Conservation (phyloP, 1,140 invertebrate species). For the Meteorus sp. region DNA sequence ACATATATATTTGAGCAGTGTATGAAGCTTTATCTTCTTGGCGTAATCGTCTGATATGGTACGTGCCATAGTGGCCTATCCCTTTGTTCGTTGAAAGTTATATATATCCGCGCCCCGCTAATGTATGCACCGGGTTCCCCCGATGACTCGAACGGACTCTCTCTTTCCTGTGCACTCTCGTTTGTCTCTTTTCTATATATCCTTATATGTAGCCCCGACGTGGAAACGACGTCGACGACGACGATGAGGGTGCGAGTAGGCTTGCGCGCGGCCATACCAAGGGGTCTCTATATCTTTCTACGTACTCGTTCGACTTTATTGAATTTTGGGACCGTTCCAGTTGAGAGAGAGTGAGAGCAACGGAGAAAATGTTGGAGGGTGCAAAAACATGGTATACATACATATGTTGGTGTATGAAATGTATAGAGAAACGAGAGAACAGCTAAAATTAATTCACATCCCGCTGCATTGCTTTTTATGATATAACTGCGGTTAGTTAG, state of each 20-base stretch:
- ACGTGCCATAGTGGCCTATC: conserved; percentile 24
- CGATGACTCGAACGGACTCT: conserved; percentile 40
- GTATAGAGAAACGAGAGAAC: conserved; percentile 33
- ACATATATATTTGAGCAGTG: neutral
- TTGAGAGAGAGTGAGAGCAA: conserved; percentile 36
- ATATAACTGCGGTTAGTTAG: conserved; percentile 61
- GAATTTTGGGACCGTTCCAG: conserved; percentile 57
- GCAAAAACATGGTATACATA: conserved; percentile 13
- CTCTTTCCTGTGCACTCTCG: no score
- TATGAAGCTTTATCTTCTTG: conserved; percentile 23
- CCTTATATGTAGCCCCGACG: no score
- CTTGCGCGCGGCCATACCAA: conserved; percentile 38
- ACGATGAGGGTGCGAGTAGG: conserved; percentile 10
- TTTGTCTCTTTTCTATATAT: no score
- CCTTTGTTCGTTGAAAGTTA: conserved; percentile 47
- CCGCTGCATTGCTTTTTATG: conserved; percentile 58
- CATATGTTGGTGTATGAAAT: neutral
- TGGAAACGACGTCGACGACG: conserved; percentile 10
- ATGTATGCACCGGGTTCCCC: conserved; percentile 43
- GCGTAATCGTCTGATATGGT: conserved; percentile 29
- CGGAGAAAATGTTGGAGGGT: conserved; percentile 22
- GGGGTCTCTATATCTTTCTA: conserved; percentile 20
- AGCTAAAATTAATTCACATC: conserved; percentile 58
- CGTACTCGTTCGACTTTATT: conserved; percentile 55
- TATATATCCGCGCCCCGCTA: conserved; percentile 42